phyloP scores from a whole-genome alignment of 35 echinoderm and acorn worm genomes.

The Apostichopus japonicus region DNA sequence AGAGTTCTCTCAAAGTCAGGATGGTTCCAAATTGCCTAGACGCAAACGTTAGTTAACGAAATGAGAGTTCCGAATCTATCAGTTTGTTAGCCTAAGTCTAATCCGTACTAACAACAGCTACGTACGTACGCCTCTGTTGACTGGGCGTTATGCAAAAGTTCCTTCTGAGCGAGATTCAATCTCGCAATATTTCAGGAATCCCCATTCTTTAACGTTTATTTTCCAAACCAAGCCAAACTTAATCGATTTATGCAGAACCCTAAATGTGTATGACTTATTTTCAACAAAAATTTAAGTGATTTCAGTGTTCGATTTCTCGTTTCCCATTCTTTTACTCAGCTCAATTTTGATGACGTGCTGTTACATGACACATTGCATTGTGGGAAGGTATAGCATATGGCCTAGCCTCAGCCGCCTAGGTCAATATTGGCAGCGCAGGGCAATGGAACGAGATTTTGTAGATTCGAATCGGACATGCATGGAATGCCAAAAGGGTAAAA shows the following conservation, averaged over 20 bases:
- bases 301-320: slow-evolving; percentile 19
- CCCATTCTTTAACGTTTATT: not conserved
- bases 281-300: not conserved
- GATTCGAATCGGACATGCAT: too few relatives aligned
- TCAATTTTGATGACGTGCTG: not conserved
- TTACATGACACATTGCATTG: not conserved
- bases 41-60: not conserved
- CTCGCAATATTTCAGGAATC: slow-evolving; percentile 17
- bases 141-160: not conserved
- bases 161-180: not conserved
- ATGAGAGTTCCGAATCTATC: not conserved
- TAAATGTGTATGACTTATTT: slow-evolving; percentile 1
- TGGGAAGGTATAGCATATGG: not conserved
- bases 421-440: too few relatives aligned
- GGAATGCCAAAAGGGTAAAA: too few relatives aligned
- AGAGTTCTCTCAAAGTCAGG: not conserved
- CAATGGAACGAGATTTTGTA: too few relatives aligned
- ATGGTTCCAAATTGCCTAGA: not conserved
- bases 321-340: not conserved
- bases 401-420: too few relatives aligned
- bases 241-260: not conserved
- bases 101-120: not conserved
- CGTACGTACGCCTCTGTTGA: not conserved
- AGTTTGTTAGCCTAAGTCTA: not conserved
- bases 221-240: not conserved